Evolutionary conservation across 2,888 invertebrate species (phyloP).

Genomic region (Glaucopsyche alexis): DNA sequence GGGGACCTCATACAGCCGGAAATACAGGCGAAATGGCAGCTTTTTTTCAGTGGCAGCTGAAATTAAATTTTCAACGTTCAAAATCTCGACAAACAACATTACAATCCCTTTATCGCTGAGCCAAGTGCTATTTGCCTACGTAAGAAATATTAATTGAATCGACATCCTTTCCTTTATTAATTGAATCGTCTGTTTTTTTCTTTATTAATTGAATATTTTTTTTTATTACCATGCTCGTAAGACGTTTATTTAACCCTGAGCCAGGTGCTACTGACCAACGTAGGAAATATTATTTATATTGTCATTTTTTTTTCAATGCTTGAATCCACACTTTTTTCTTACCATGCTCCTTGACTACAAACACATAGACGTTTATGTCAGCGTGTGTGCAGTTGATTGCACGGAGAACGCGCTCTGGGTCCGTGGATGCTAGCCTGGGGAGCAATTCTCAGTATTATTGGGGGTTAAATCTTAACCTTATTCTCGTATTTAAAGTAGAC

Average conservation of each 20-base stretch:
- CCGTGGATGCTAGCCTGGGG: constrained; percentile 54
- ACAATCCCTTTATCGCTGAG: neutral
- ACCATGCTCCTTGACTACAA: constrained; percentile 51
- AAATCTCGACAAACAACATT: neutral
- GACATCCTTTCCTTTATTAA: too few species aligned
- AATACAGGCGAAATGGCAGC: constrained; percentile 58
- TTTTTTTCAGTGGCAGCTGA: constrained; percentile 49
- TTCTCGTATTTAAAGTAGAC: too few species aligned
- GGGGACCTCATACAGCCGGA: constrained; percentile 49
- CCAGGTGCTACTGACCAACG: too few species aligned
- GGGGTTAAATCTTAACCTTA: neutral
- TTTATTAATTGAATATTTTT: too few species aligned
- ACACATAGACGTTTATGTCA: constrained; percentile 49
- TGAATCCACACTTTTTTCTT: neutral
- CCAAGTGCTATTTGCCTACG: too few species aligned
- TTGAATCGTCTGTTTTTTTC: too few species aligned
- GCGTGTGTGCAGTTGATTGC: constrained; percentile 54
- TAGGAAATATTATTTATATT: too few species aligned
- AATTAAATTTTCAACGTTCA: constrained; percentile 17
- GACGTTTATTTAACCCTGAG: too few species aligned
- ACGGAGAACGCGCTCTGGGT: constrained; percentile 49
- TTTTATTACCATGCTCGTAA: too few species aligned
- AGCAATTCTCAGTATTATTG: neutral
- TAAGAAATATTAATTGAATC: too few species aligned
- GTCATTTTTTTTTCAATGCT: too few species aligned